These are phyloP conservation scores for Corythoichthys haematopterus DNA, from an alignment of 2,113 vertebrate genomes.

Conservation along the genomic window DNA sequence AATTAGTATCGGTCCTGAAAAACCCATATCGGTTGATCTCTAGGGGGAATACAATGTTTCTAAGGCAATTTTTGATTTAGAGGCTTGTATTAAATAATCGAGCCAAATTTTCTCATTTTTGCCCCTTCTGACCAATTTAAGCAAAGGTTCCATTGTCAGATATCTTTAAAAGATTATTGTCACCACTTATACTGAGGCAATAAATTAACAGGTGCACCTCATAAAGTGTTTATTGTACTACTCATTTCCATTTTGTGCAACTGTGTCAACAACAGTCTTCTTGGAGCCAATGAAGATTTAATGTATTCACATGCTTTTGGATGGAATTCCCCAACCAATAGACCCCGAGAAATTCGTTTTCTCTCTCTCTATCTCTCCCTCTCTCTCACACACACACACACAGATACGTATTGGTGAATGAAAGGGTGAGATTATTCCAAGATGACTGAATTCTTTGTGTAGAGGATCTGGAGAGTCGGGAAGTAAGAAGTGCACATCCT, in stretches of 20 bases:
- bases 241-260: background rate
- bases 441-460: conserved; percentile 63
- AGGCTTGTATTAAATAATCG: no score
- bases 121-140: no score
- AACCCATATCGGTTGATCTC: no score
- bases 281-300: conserved; percentile 30
- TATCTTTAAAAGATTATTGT: background rate
- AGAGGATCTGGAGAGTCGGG: conserved; percentile 46
- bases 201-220: background rate
- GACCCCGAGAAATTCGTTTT: background rate
- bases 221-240: background rate
- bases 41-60: no score
- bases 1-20: no score
- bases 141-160: background rate
- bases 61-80: no score
- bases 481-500: conserved; percentile 49
- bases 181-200: no score
- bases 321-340: conserved; percentile 40
- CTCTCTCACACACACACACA: conserved; percentile 8
- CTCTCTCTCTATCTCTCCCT: conserved; percentile 16
- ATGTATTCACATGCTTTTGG: conserved; percentile 46
- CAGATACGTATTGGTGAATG: conserved; percentile 31
- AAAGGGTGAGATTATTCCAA: conserved; percentile 62
- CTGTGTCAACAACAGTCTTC: conserved; percentile 21
- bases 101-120: no score